Evolutionary conservation across 2,113 vertebrate genomes (phyloP).

Genomic region (Cheirogaleus medius): DNA sequence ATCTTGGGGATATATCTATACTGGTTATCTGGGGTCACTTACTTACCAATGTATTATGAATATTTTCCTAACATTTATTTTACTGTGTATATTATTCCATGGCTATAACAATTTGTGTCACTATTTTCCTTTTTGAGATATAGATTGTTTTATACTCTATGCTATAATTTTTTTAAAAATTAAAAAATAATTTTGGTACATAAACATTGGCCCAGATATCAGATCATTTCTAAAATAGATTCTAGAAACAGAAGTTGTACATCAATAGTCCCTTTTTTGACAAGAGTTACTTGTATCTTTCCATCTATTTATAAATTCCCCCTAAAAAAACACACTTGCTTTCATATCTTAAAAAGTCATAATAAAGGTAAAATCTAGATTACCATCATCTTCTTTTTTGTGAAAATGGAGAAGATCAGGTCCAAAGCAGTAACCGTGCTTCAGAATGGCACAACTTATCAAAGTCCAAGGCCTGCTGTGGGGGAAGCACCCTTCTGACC

Average conservation of each 20-base stretch:
- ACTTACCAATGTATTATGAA: not conserved
- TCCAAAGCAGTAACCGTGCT: not conserved
- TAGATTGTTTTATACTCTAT: not conserved
- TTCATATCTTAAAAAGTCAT: not conserved
- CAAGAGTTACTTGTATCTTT: not conserved
- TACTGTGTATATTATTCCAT: not conserved
- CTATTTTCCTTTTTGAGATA: not conserved
- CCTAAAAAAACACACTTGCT: not conserved
- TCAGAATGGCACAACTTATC: not conserved
- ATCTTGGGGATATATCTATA: not conserved
- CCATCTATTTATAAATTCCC: not conserved
- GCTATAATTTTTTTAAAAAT: not conserved
- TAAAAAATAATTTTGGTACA: not conserved
- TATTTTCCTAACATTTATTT: not conserved
- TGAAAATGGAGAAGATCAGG: not conserved
- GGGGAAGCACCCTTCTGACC: not conserved
- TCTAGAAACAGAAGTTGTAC: not conserved
- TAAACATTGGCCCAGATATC: not conserved
- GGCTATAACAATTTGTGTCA: not conserved
- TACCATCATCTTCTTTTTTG: not conserved
- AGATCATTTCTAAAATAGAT: slow-evolving; percentile 1
- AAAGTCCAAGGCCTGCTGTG: not conserved
- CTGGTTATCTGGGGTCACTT: not conserved
- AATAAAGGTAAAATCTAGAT: not conserved
- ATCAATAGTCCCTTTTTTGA: not conserved